Evolutionary conservation across 2,113 vertebrate species (phyloP).

Genomic region (Mesocricetus auratus): DNA sequence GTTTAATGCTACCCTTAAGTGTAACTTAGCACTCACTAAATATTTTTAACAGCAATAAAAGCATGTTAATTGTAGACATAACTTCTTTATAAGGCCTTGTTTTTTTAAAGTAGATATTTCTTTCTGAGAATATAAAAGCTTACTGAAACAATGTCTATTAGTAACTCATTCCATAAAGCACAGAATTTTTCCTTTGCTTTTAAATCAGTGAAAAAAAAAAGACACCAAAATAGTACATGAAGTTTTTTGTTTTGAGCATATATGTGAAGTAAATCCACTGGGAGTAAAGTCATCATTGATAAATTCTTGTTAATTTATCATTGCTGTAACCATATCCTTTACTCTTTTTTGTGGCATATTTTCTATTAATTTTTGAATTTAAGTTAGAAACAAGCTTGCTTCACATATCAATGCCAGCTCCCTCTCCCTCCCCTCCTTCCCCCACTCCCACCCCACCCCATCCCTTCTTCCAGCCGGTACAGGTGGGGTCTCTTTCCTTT

Average conservation of each 20-base stretch:
- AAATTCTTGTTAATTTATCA: conserved; percentile 76
- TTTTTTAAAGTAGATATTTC: conserved; percentile 79
- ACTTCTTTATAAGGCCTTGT: conserved; percentile 79
- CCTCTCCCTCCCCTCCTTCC: too few relatives aligned
- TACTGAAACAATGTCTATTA: conserved; percentile 83
- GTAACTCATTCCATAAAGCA: conserved; percentile 78
- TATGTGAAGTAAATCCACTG: conserved; percentile 79
- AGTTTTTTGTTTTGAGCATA: conserved; percentile 60
- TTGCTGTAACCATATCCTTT: conserved; percentile 82
- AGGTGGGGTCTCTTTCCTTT: too few relatives aligned
- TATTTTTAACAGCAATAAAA: conserved; percentile 84
- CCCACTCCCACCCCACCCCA: too few relatives aligned
- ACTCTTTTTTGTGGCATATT: too few relatives aligned
- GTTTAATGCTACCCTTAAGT: conserved; percentile 83
- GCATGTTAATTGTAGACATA: conserved; percentile 80
- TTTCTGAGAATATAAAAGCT: conserved; percentile 83
- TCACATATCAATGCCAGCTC: too few relatives aligned
- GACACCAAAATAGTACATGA: conserved; percentile 43
- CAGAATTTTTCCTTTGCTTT: conserved; percentile 77
- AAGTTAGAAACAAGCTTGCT: too few relatives aligned
- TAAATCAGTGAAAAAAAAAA: conserved; percentile 48
- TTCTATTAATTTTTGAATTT: too few relatives aligned
- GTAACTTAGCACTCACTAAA: conserved; percentile 84
- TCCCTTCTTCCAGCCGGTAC: too few relatives aligned
- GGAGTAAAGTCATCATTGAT: conserved; percentile 80